Evolutionary conservation across 2,113 vertebrate genomes (phyloP), one percentile per base, ranked within the genome.

Genomic region (Lampris megalopsis): DNA sequence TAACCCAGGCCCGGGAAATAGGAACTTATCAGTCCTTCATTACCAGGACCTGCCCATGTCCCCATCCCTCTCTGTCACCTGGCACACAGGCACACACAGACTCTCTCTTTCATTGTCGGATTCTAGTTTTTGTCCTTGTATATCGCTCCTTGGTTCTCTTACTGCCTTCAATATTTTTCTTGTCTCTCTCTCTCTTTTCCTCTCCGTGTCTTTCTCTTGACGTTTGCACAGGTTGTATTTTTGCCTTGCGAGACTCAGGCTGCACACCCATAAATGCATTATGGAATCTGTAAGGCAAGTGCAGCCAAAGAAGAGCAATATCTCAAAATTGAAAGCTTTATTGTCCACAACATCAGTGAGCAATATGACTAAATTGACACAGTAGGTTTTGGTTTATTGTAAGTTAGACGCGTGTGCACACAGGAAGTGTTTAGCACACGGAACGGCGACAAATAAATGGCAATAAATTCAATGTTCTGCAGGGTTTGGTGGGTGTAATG

Each of bases 11-110:
- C 88, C 79, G 82, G 84, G 85, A 92, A 91, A 90, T 86, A 87
- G 89, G 85, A 87, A 91, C 89, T 92, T 93, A 92, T 91, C 92
- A 91, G 90, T 89, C 92, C 87, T 90, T 92, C 89, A 92, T 92
- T 91, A 92, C 87, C 73, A 89, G 81, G 83, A 87, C 84, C 85
- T 86, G 87, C 79, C 77, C 85, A 88, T 93, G 91, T 89, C 75
- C 88, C 80, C 89, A 92, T 90, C 80, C 77, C 53, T 93, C 91
- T 84, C 80, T 91, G 92, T 91, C 92, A 93, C 75, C 80, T 91
- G 79, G 83, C 35, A 24, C 64, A 58, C 75, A 63, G 42, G 64
- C 69, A 71, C 68, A 47, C 57, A 53, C 65, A 50, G 53, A 41
- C 63, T 37, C 63, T 42, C 53, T 72, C 49, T 37, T 47, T 65